Evolutionary conservation across 2,888 invertebrate genomes (phyloP), one percentile per base, ranked within the genome.

Genomic region (Flexamia atlantica): DNA sequence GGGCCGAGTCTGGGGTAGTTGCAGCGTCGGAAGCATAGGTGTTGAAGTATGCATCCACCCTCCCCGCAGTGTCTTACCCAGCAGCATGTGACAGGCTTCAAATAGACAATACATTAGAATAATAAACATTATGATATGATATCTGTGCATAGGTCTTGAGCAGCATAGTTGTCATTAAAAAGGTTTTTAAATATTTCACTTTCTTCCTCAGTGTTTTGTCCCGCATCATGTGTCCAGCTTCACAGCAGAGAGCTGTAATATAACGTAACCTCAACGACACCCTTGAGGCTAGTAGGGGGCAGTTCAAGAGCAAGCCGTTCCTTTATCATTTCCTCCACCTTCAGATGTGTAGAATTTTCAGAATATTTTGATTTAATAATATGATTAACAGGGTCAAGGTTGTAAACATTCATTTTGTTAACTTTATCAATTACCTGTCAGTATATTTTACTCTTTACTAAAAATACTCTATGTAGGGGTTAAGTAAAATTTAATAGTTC

Each of bases 271-370:
- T 92, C 92, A 25, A 92, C 89, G 84, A 89, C 89, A 14, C 90
- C 91, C 85, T 90, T 89, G 53, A 91, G 90, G 91, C 90, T 84
- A 93, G 90, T 85, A 91, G 89, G 17, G 94, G 94, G 88, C 94
- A 94, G 90, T 94, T 94, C 90, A 94, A 95, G 74, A 94, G 91
- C 4, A 94, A 95, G 85, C 93, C 92, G 87, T 94, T 93, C n/a
- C n/a, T n/a, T n/a, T n/a, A n/a, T n/a, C n/a, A n/a, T n/a, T n/a
- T n/a, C n/a, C n/a, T n/a, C n/a, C n/a, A n/a, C n/a, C n/a, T n/a
- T n/a, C n/a, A n/a, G n/a, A n/a, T n/a, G n/a, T n/a, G n/a, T n/a
- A n/a, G n/a, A n/a, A n/a, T n/a, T n/a, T n/a, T n/a, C n/a, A n/a
- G n/a, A n/a, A n/a, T n/a, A n/a, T n/a, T n/a, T n/a, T n/a, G n/a